A percentile compares a stretch with the other conserved stretches of the same genome.
phyloP scores from a whole-genome alignment of 2,113 vertebrate species.

The Vanacampus margaritifer region DNA sequence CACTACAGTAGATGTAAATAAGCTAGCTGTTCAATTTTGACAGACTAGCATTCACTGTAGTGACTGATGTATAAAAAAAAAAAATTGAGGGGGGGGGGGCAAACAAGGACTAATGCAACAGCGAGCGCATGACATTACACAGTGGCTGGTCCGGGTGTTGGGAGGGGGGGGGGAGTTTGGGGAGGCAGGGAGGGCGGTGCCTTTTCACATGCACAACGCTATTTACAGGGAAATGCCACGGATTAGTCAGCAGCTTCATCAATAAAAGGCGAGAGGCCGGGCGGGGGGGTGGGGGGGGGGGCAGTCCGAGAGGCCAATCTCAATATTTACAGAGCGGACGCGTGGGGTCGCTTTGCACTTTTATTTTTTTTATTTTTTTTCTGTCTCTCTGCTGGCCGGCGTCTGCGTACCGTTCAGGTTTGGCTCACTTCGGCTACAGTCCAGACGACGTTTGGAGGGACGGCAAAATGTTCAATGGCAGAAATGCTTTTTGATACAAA shows the following conservation, averaged over 20 bases:
- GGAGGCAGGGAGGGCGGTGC: conserved; percentile 24
- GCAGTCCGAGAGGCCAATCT: conserved; percentile 61
- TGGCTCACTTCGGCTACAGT: background rate
- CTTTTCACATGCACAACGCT: conserved; percentile 75
- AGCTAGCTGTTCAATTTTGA: too few relatives aligned
- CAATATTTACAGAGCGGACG: conserved; percentile 72
- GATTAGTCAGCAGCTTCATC: conserved; percentile 71
- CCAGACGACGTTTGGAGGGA: conserved; percentile 32
- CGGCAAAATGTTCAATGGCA: background rate
- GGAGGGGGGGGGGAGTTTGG: conserved; percentile 10
- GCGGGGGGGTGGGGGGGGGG: too few relatives aligned
- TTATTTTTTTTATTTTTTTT: conserved; percentile 43
- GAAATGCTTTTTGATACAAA: too few relatives aligned
- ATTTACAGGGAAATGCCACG: conserved; percentile 77
- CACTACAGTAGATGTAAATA: too few relatives aligned
- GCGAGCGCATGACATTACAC: conserved; percentile 31
- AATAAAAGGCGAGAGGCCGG: conserved; percentile 51
- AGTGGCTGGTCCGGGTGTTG: conserved; percentile 14
- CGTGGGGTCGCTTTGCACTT: conserved; percentile 66
- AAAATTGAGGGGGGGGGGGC: conserved; percentile 40
- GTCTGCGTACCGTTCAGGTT: background rate
- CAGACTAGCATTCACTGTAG: too few relatives aligned
- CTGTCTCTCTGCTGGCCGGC: background rate
- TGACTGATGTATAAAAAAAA: conserved; percentile 1
- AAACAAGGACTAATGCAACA: conserved; percentile 44